phyloP scores from a whole-genome alignment of 1,140 invertebrate genomes.

The Paraescarpia echinospica region DNA sequence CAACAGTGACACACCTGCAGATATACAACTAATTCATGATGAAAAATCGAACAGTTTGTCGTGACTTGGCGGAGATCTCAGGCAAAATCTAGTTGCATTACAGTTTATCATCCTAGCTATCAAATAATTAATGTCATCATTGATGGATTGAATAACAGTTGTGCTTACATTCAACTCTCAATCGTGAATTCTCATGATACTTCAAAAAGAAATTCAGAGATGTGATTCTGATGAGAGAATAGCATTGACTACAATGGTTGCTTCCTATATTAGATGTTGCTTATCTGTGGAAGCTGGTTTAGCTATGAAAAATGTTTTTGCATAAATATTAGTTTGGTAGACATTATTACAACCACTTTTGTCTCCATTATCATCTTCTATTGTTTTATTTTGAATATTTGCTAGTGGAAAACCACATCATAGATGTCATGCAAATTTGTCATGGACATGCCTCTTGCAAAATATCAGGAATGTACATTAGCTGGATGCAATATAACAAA shows the following conservation, averaged over 20 bases:
- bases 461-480: no score
- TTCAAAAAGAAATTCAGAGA: neutral
- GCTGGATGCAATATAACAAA: no score
- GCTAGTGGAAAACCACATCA: no score
- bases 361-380: no score
- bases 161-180: neutral
- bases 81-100: neutral
- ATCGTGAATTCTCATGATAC: neutral
- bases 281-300: neutral
- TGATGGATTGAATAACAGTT: neutral
- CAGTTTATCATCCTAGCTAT: neutral
- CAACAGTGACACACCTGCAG: neutral
- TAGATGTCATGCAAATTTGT: no score
- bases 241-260: neutral
- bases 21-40: neutral
- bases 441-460: no score
- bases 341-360: no score
- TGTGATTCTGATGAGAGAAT: neutral
- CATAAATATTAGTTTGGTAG: no score
- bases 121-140: neutral
- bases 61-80: neutral
- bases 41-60: neutral
- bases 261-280: neutral
- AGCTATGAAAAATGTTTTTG: no score
- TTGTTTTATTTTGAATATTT: no score